Conservation (phyloP, 2,113 vertebrate genomes). For the Terrapene triunguis region DNA sequence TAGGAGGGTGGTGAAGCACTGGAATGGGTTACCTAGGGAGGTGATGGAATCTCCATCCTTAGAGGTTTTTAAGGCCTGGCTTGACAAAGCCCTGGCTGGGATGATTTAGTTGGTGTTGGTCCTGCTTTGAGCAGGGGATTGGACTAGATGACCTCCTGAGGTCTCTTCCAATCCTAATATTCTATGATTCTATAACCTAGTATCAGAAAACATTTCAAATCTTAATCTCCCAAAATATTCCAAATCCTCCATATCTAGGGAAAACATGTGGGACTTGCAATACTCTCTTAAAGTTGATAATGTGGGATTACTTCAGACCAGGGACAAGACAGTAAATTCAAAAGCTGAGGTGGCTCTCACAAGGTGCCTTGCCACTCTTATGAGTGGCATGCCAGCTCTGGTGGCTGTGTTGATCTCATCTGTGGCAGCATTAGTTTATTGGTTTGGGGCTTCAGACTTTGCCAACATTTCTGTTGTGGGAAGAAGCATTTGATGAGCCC, state of each 20-base stretch:
- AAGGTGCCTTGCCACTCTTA: too few species aligned
- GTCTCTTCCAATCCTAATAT: too few species aligned
- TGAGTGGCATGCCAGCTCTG: not conserved
- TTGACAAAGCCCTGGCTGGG: too few species aligned
- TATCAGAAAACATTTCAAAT: constrained; percentile 49
- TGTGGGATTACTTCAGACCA: not conserved
- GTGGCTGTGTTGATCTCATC: not conserved
- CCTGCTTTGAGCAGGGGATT: too few species aligned
- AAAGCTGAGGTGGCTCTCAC: not conserved
- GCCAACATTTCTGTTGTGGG: not conserved
- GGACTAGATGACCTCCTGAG: too few species aligned
- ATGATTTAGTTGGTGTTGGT: too few species aligned
- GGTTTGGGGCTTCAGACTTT: too few species aligned
- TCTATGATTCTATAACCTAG: not conserved
- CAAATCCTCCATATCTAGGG: not conserved
- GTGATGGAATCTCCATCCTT: too few species aligned
- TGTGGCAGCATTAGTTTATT: not conserved
- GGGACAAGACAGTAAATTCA: not conserved
- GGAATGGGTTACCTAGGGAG: too few species aligned
- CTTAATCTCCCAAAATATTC: constrained; percentile 29
- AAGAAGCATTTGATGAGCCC: not conserved
- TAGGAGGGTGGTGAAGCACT: too few species aligned
- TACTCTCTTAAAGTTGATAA: not conserved
- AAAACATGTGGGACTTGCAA: not conserved
- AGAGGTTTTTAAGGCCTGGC: too few species aligned